Conservation (phyloP, 2,113 vertebrate genomes). For the Entomyzon cyanotis region DNA sequence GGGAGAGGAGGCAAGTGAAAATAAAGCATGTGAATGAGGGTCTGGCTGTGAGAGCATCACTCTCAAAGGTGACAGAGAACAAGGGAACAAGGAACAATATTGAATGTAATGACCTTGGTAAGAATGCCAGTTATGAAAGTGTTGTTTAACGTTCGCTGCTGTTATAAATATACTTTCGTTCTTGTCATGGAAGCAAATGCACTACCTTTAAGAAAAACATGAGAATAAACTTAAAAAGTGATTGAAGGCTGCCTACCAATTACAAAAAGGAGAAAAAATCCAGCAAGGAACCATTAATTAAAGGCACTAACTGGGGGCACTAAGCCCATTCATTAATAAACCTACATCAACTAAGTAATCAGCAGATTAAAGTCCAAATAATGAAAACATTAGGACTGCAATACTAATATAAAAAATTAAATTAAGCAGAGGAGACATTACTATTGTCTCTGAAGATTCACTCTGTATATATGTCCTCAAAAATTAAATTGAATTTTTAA, state of each 20-base stretch:
- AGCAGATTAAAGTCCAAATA: constrained; percentile 43
- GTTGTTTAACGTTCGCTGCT: not conserved
- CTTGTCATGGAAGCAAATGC: not conserved
- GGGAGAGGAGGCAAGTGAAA: not conserved
- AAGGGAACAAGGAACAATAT: not conserved
- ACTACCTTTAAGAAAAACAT: not conserved
- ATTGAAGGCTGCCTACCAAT: not conserved
- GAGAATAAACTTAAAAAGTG: not conserved
- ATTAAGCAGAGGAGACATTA: not conserved
- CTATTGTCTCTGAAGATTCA: constrained; percentile 14
- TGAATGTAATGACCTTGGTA: not conserved
- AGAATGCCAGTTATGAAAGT: not conserved
- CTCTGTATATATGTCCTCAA: not conserved
- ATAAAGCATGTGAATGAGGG: not conserved
- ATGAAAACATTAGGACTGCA: constrained; percentile 43
- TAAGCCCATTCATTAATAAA: constrained; percentile 21
- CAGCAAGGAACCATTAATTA: constrained; percentile 40
- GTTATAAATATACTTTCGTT: not conserved
- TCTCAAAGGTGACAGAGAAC: not conserved
- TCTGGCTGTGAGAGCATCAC: not conserved
- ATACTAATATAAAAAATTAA: constrained; percentile 22
- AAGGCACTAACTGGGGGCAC: constrained; percentile 34
- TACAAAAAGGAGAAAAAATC: not conserved
- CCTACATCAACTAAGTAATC: not conserved
- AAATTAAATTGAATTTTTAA: constrained; percentile 43